Conservation (phyloP, 2,888 invertebrate genomes). For the Erebia ligea region DNA sequence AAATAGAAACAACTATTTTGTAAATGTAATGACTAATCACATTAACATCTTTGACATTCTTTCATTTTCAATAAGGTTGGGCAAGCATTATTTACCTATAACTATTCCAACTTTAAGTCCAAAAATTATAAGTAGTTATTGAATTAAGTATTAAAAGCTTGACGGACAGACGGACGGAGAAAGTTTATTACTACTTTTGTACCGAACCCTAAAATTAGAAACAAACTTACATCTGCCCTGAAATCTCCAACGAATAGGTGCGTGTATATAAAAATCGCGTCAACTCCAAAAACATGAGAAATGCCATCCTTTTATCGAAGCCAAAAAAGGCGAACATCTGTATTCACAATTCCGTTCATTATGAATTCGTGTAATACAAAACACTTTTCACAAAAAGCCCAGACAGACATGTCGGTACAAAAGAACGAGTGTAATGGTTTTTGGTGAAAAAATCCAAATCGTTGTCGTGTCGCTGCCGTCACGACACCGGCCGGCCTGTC, state of each 20-base stretch:
- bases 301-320: neutral
- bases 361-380: slow-evolving; percentile 15
- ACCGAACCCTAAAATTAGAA: too few species aligned
- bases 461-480: slow-evolving; percentile 42
- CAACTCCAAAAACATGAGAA: neutral
- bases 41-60: too few species aligned
- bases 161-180: too few species aligned
- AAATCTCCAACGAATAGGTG: neutral
- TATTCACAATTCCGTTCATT: slow-evolving; percentile 12
- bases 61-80: too few species aligned
- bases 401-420: slow-evolving; percentile 19
- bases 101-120: too few species aligned
- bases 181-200: too few species aligned
- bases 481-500: slow-evolving; percentile 44
- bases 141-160: too few species aligned
- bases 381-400: slow-evolving; percentile 4
- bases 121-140: too few species aligned
- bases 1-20: too few species aligned
- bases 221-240: too few species aligned
- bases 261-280: neutral
- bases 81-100: too few species aligned
- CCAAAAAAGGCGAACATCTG: neutral
- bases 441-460: slow-evolving; percentile 41
- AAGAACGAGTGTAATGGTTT: slow-evolving; percentile 29
- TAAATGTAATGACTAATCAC: too few species aligned